These are phyloP conservation scores for Chloroclysta siterata DNA, from an alignment of 2,888 invertebrate genomes.

Conservation along the genomic window DNA sequence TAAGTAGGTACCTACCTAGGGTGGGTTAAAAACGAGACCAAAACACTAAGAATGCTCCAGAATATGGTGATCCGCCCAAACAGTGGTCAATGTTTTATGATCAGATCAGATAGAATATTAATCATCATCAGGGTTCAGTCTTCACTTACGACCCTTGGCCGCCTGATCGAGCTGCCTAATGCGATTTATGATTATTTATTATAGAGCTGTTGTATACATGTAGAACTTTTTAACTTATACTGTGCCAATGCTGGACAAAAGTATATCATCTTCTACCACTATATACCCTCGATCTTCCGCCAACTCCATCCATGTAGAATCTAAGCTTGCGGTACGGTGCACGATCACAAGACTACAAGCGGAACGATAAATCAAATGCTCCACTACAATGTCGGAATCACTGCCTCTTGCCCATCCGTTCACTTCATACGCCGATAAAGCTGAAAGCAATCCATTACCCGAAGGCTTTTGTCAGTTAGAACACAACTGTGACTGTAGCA, in stretches of 20 bases:
- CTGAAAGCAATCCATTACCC: conserved; percentile 33
- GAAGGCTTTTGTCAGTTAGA: conserved; percentile 27
- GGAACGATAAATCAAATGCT: conserved; percentile 26
- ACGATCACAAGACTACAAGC: background rate
- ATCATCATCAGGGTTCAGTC: too few relatives aligned
- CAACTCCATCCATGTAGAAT: background rate
- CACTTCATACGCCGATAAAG: conserved; percentile 23
- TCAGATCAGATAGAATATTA: too few relatives aligned
- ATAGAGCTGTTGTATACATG: too few relatives aligned
- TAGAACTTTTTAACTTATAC: background rate
- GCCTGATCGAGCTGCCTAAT: too few relatives aligned
- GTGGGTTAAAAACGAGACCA: too few relatives aligned
- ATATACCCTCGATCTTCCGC: background rate
- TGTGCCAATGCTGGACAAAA: background rate
- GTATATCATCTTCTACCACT: background rate
- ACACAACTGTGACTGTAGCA: conserved; percentile 5
- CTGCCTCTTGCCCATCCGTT: conserved; percentile 21
- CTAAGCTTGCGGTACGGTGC: background rate
- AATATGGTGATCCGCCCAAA: too few relatives aligned
- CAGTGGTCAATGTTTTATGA: too few relatives aligned
- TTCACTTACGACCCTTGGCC: too few relatives aligned
- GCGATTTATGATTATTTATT: too few relatives aligned
- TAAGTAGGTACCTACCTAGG: too few relatives aligned
- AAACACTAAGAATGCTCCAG: too few relatives aligned
- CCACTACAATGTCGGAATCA: conserved; percentile 22